Conservation (phyloP, 2,797 vertebrate genomes). For the Sciaenops ocellatus region DNA sequence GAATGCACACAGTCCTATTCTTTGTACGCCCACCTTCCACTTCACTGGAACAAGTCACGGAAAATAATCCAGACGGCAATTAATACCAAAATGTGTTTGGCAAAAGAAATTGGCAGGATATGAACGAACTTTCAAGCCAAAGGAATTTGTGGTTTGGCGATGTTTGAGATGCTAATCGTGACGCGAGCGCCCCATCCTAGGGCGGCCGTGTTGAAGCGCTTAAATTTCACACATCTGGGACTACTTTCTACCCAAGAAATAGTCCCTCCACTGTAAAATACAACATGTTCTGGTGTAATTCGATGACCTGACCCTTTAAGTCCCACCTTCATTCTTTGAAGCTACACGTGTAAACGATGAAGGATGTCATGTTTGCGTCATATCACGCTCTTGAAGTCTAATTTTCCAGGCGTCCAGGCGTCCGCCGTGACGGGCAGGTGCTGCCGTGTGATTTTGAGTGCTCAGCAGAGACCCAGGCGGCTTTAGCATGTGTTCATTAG, state of each 20-base stretch:
- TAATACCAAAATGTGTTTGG: no score
- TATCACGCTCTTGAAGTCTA: background rate
- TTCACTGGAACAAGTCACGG: no score
- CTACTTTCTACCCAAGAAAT: background rate
- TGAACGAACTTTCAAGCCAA: no score
- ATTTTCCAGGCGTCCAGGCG: slow-evolving; percentile 30
- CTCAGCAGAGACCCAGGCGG: slow-evolving; percentile 65
- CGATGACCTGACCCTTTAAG: background rate
- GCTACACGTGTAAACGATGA: background rate
- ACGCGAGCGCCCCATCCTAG: no score
- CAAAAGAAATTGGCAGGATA: no score
- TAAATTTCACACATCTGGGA: background rate
- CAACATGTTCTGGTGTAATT: background rate
- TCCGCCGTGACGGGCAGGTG: slow-evolving; percentile 64
- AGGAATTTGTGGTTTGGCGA: no score
- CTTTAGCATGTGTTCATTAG: slow-evolving; percentile 83
- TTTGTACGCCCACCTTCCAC: no score
- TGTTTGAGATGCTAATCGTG: no score
- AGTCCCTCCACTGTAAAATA: background rate
- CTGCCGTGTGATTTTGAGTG: slow-evolving; percentile 48
- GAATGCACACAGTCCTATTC: no score
- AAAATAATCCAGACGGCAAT: no score
- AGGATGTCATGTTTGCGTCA: background rate
- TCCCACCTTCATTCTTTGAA: background rate
- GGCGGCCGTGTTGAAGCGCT: no score